Conservation (phyloP, 2,797 vertebrate species). For the Melanotaenia nigrans region DNA sequence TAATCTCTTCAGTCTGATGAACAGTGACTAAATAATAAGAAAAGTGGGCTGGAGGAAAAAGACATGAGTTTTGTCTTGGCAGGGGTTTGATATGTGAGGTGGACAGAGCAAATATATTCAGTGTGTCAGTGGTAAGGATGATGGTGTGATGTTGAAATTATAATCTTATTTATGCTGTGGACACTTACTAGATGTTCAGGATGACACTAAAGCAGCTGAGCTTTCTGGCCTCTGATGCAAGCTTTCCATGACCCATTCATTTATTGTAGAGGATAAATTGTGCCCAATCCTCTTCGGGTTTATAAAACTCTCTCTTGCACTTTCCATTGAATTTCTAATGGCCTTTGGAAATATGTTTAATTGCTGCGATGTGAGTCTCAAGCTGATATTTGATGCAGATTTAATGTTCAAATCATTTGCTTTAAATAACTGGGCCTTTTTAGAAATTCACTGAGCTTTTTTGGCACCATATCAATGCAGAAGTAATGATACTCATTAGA, state of each 20-base stretch:
- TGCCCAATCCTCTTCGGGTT: constrained; percentile 21
- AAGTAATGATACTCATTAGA: constrained; percentile 80
- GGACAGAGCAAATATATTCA: constrained; percentile 16
- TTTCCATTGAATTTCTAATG: constrained; percentile 69
- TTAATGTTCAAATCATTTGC: constrained; percentile 74
- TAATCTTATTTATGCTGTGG: constrained; percentile 39
- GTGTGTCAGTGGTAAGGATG: constrained; percentile 31
- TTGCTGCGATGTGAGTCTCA: constrained; percentile 70
- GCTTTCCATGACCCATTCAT: constrained; percentile 41
- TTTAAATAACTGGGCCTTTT: constrained; percentile 80
- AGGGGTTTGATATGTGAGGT: constrained; percentile 7
- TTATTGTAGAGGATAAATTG: constrained; percentile 28
- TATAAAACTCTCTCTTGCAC: constrained; percentile 44
- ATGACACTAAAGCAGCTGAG: constrained; percentile 31
- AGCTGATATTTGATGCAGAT: constrained; percentile 74
- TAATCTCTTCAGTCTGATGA: constrained; percentile 47
- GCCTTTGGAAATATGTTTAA: constrained; percentile 70
- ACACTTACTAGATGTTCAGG: constrained; percentile 42
- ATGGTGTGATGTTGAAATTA: constrained; percentile 36
- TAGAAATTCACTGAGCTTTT: constrained; percentile 76
- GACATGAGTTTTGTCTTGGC: constrained; percentile 27
- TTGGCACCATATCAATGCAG: constrained; percentile 72
- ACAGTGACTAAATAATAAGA: constrained; percentile 31
- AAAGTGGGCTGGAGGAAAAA: constrained; percentile 31
- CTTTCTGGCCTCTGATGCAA: constrained; percentile 34